Base-by-base conservation (phyloP, 2,888 invertebrate genomes). In the Scaptomyza tumidula region DNA sequence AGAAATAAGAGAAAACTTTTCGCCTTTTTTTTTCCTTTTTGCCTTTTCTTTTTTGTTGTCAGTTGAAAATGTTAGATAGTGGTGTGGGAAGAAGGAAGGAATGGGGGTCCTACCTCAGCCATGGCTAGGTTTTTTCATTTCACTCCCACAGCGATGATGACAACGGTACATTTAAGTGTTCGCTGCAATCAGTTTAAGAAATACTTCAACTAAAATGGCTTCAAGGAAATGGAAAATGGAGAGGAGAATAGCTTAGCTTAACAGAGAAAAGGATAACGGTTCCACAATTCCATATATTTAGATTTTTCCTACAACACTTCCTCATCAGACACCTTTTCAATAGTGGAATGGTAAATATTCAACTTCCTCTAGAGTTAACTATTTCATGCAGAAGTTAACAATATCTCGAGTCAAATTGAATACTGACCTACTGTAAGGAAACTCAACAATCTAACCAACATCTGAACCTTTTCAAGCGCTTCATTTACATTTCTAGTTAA, bases 401-500 rank as follows among this genome's bases (percentile, higher is more conserved):
- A 43, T 27, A 16, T 6, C 31, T 33, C 19, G 9, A 31, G 13
- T 45, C 46, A 46, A n/a, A 33, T 24, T 24, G 16, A 46, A 39
- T 54, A 61, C 53, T 41, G 45, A 55, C 35, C 63, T 52, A 45
- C 44, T 37, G 45, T 24, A 62, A 24, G 14, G 11, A 14, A 19
- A 3, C 13, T 33, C 24, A 11, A 24, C 14, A 19, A 60, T 65
- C 14, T 59, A 61, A 13, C 24, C 29, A 14, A 33, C 35, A 60
- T 59, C 48, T 4, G 49, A 58, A 43, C 68, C 59, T 64, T 65
- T 45, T 46, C 35, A 5, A 37, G 9, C 6, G 37, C 48, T 49
- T 77, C 64, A 80, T 80, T 80, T 77, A 63, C 68, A 74, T 79
- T 57, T 44, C 75, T 78, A 27, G 81, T 75, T 80, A 75, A 61